Percentiles rank a stretch among this genome's conserved stretches.
Evolutionary conservation across 2,888 invertebrate species (phyloP).

Genomic region (Philhelius pedissequus): DNA sequence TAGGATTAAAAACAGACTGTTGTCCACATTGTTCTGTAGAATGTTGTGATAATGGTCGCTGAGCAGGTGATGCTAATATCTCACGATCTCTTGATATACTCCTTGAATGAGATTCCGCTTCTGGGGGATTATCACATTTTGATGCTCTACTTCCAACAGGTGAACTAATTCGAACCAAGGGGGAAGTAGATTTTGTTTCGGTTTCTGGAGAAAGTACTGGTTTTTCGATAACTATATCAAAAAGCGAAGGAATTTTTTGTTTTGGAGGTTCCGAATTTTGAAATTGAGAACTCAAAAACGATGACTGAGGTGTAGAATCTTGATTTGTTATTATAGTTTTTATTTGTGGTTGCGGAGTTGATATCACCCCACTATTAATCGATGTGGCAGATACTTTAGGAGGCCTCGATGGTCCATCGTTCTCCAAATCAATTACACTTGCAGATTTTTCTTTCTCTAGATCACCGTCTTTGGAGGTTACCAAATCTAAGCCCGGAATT

Average conservation of each 20-base stretch:
- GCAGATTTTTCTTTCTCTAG: conserved; percentile 47
- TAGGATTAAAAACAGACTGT: not conserved
- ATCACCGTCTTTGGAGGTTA: conserved; percentile 79
- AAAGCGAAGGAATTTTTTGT: conserved; percentile 74
- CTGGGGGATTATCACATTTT: conserved; percentile 1
- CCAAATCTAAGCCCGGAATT: conserved; percentile 87
- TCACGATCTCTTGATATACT: conserved; percentile 50
- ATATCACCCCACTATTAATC: not conserved
- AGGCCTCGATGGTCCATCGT: conserved; percentile 46
- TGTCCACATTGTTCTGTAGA: not conserved
- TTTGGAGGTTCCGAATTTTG: not conserved
- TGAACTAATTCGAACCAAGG: not conserved
- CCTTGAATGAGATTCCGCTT: conserved; percentile 4
- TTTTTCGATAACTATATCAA: conserved; percentile 73
- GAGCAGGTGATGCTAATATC: conserved; percentile 13
- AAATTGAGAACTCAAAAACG: not conserved
- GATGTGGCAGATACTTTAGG: conserved; percentile 27
- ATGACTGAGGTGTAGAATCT: not conserved
- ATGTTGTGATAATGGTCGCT: conserved; percentile 33
- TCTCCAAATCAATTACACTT: conserved; percentile 64
- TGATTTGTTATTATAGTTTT: not conserved
- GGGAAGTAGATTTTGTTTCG: not conserved
- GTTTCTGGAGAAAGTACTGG: conserved; percentile 63
- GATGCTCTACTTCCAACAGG: conserved; percentile 7
- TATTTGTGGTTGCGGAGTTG: not conserved